Evolutionary conservation across 2,888 invertebrate genomes (phyloP), one percentile per base, ranked within the genome.

Genomic region (Hypolimnas misippus): DNA sequence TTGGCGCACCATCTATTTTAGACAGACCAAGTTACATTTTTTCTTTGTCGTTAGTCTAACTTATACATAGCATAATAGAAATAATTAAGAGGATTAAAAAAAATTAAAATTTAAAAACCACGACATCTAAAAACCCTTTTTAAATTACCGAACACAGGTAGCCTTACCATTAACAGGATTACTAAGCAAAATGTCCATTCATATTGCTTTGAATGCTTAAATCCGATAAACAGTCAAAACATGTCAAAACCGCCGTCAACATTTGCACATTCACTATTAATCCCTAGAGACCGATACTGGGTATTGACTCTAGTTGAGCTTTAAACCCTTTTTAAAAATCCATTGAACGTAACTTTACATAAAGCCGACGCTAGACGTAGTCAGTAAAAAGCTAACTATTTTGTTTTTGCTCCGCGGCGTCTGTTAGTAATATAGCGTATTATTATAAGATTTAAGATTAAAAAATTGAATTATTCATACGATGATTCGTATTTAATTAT

Each of bases 141-240:
- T 29, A 46, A 35, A 35, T 54, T 29, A 17, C 33, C 25, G 54
- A 42, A 79, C 61, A 78, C 84, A 86, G 85, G 86, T 86, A 87
- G 87, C 54, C 3, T 59, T 65, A 66, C 70, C 70, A 62, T 71
- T 72, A 78, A 81, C 71, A 80, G 74, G 79, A 84, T 89, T 86
- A 88, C 83, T 70, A 73, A 79, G 85, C 86, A 82, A 66, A 46
- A 49, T 49, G 6, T n/a, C 14, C 49, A 49, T 29, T 49, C 29
- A 72, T 78, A 76, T 74, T 67, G 51, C 69, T 70, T 70, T 70
- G 75, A 68, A 71, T 67, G 38, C 66, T 70, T 72, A 81, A 85
- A 87, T 84, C 80, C 83, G 69, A 81, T 77, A 79, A 73, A 57
- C 68, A 80, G 89, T 90, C 90, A 89, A 83, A 90, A 89, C 83